These are phyloP conservation scores for Drosophila trapezifrons DNA, from an alignment of 1,140 invertebrate species.

Conservation along the genomic window DNA sequence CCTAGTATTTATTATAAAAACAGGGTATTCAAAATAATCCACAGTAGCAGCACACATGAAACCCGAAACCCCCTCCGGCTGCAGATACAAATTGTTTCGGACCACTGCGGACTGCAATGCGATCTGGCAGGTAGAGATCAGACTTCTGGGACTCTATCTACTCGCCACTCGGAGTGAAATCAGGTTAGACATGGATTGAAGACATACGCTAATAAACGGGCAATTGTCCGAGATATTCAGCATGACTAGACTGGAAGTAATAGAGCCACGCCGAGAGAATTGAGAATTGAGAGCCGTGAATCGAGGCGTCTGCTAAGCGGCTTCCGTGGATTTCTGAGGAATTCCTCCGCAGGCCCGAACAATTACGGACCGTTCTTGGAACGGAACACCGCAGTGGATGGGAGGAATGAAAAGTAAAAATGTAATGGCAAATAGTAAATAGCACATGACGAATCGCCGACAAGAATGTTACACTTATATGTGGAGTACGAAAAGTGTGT, in stretches of 20 bases:
- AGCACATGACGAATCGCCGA: slow-evolving; percentile 73
- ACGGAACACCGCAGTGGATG: slow-evolving; percentile 54
- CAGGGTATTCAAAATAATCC: slow-evolving; percentile 17
- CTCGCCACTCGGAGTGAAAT: slow-evolving; percentile 53
- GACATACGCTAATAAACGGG: slow-evolving; percentile 69
- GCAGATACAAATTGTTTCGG: slow-evolving; percentile 17
- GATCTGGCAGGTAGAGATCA: slow-evolving; percentile 26
- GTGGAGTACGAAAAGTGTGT: slow-evolving; percentile 18
- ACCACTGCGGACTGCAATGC: slow-evolving; percentile 42
- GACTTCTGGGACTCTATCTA: slow-evolving; percentile 10
- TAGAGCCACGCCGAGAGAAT: slow-evolving; percentile 1
- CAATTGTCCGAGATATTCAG: slow-evolving; percentile 53
- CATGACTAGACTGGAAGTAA: slow-evolving; percentile 56
- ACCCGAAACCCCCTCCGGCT: slow-evolving; percentile 4
- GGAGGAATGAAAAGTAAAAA: slow-evolving; percentile 63
- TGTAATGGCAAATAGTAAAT: slow-evolving; percentile 68
- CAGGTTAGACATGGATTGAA: slow-evolving; percentile 68
- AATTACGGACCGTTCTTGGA: slow-evolving; percentile 70
- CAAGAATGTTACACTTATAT: slow-evolving; percentile 53
- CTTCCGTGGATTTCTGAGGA: slow-evolving; percentile 55
- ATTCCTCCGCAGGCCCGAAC: slow-evolving; percentile 40
- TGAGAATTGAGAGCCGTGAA: slow-evolving; percentile 3
- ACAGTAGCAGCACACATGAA: slow-evolving; percentile 24
- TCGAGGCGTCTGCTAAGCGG: slow-evolving; percentile 45
- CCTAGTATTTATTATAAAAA: not conserved